Evolutionary conservation across 2,888 invertebrate species (phyloP), one percentile per base, ranked within the genome.

Genomic region (Coleophora flavipennella): DNA sequence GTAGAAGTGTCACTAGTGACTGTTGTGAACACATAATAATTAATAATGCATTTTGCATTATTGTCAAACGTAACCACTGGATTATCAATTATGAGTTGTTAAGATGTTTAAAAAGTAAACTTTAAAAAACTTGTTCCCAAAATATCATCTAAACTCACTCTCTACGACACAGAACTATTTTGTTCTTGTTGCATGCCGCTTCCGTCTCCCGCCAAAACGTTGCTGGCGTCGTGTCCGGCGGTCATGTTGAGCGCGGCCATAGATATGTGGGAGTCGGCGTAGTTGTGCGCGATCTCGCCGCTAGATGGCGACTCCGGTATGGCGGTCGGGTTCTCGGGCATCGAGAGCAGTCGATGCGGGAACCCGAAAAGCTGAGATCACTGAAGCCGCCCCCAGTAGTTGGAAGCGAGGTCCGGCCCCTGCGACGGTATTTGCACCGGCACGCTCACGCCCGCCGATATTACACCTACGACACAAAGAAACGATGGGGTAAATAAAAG

Each of bases 331-430:
- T 87, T 89, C 71, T 88, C 88, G 48, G 86, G 85, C 87, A 88
- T 79, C 68, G 77, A 88, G 78, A 91, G 88, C 45, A 91, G 85
- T 70, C 92, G 89, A 80, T 91, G 90, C 67, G 92, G 90, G 87
- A 93, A 92, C 89, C 92, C 92, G 88, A 93, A 92, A 65, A 94
- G 91, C 89, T 93, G 92, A 83, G 93, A 94, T 95, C 96, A 93
- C 91, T 93, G 95, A 79, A 95, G 90, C 77, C 95, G 86, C 29
- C 94, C 93, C 95, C 95, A 95, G 80, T 95, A 95, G 86, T 93
- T 94, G 36, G 88, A 85, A 54, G 92, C 87, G 70, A 92, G 87
- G 75, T 93, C 93, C 49, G 91, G 89, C 58, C 90, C 90, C 75
- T 93, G 93, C 57, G 93, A 94, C 38, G 95, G 95, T 65, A 95